Percentiles rank a stretch among this genome's conserved stretches.
These are phyloP conservation scores for Meliscaeva auricollis DNA, from an alignment of 2,888 invertebrate genomes.

Conservation along the genomic window DNA sequence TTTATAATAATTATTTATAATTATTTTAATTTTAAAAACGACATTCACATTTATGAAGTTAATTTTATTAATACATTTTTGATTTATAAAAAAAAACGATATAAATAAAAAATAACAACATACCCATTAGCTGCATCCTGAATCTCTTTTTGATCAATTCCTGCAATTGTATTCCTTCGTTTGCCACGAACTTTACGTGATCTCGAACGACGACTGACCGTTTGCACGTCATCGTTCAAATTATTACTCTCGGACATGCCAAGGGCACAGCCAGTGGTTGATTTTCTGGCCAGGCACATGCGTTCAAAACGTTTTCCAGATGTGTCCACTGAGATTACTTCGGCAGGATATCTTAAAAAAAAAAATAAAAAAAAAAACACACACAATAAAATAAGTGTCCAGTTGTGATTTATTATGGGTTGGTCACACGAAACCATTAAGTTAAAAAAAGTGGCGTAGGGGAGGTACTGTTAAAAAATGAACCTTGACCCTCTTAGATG, in stretches of 20 bases:
- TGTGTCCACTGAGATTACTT: constrained; percentile 94
- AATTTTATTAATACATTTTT: constrained; percentile 42
- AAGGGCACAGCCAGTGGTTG: constrained; percentile 85
- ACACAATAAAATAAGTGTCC: background rate
- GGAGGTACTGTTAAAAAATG: constrained; percentile 12
- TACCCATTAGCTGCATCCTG: constrained; percentile 93
- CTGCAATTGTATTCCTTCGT: constrained; percentile 95
- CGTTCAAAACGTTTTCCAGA: constrained; percentile 94
- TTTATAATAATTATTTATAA: constrained; percentile 25
- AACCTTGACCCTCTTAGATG: constrained; percentile 46
- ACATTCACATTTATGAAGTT: constrained; percentile 67
- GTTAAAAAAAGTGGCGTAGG: constrained; percentile 47
- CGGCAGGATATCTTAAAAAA: constrained; percentile 90
- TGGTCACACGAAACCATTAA: constrained; percentile 24
- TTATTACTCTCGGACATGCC: constrained; percentile 81
- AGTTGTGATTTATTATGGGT: constrained; percentile 46
- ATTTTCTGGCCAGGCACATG: constrained; percentile 94
- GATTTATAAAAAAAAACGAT: constrained; percentile 9
- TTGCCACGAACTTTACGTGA: constrained; percentile 91
- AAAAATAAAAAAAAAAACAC: constrained; percentile 22
- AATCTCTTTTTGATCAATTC: constrained; percentile 95
- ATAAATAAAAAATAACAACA: constrained; percentile 82
- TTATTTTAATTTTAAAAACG: constrained; percentile 39
- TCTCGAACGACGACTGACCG: constrained; percentile 89
- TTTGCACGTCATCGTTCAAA: constrained; percentile 86